Evolutionary conservation across 2,113 vertebrate genomes (phyloP).

Genomic region (Ia io): DNA sequence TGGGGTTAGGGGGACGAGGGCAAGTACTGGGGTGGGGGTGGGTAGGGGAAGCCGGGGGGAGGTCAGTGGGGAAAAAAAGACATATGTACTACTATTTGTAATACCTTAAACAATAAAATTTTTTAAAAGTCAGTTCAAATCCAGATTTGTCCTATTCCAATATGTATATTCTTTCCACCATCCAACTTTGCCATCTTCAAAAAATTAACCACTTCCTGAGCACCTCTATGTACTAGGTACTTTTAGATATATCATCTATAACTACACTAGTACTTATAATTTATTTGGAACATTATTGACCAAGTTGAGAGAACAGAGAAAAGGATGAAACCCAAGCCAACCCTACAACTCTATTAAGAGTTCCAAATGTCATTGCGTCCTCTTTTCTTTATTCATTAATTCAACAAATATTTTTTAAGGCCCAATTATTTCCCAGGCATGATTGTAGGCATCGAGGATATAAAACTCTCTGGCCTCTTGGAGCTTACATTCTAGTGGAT

Average conservation of each 20-base stretch:
- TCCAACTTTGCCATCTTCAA: not conserved
- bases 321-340: not conserved
- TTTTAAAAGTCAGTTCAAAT: not conserved
- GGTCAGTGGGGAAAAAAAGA: no score
- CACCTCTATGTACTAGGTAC: not conserved
- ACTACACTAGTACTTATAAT: not conserved
- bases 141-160: not conserved
- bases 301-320: not conserved
- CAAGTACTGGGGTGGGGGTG: no score
- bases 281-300: not conserved
- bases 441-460: not conserved
- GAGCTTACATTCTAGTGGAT: not conserved
- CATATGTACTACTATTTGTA: no score
- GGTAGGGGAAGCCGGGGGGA: no score
- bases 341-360: not conserved
- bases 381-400: not conserved
- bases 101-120: no score
- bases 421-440: not conserved
- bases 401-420: not conserved
- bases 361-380: not conserved
- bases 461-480: not conserved
- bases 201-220: not conserved
- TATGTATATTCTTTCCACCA: not conserved
- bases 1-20: no score
- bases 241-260: not conserved